Conservation (phyloP, 2,888 invertebrate genomes). For the Leptarthrus brevirostris region DNA sequence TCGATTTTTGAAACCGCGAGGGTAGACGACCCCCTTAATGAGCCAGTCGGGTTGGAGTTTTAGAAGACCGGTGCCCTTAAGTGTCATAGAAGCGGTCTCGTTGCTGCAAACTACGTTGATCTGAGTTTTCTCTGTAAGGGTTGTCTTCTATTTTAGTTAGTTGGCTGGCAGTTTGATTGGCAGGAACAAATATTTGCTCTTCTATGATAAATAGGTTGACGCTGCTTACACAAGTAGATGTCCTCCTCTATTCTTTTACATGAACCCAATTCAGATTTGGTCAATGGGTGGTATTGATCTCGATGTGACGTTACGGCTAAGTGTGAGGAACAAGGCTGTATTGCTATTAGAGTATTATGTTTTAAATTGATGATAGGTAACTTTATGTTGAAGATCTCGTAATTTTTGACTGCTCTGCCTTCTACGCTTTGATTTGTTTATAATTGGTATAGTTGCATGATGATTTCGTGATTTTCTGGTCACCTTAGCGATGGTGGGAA, state of each 20-base stretch:
- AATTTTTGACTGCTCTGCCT: neutral
- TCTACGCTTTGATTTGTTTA: no score
- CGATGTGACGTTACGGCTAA: neutral
- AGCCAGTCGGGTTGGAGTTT: no score
- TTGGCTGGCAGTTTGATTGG: neutral
- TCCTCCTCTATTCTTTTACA: neutral
- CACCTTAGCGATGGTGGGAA: neutral
- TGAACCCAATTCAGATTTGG: neutral
- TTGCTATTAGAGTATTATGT: neutral
- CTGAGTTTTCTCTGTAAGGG: no score
- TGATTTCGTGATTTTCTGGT: neutral
- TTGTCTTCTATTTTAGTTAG: no score
- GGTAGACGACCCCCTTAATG: no score
- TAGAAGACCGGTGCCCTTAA: no score
- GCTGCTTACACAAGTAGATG: neutral
- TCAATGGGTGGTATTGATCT: neutral
- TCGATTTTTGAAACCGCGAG: no score
- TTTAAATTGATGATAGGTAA: neutral
- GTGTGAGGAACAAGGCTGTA: neutral
- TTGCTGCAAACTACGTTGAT: no score
- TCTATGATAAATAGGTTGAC: neutral
- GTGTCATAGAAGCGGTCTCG: no score
- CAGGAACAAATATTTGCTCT: neutral
- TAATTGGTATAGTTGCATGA: neutral
- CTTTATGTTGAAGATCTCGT: neutral